Base-by-base conservation (phyloP, 2,797 vertebrate species). In the Poeciliopsis paucimaculata region DNA sequence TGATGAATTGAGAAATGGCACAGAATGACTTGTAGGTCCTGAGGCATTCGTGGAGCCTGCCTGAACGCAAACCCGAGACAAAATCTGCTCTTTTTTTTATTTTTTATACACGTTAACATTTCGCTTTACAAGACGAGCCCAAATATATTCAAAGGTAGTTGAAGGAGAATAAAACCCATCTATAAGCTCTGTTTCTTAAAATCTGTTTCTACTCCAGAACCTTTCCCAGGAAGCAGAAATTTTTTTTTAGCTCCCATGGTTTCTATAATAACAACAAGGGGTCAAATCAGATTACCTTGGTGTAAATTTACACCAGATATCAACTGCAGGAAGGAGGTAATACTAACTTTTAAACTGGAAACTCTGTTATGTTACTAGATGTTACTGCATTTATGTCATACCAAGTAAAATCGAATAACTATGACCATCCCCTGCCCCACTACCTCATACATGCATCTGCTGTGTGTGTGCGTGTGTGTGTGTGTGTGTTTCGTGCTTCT, bases 31-130 rank as follows among this genome's bases (percentile, higher is more conserved):
- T 5, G 20, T 2, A 31, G 1, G 39, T 72, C 41, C 49, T 1
- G 73, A 55, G 77, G 82, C 31, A 36, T 60, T 55, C 41, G n/a
- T 31, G 11, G 28, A 73, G 60, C 78, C 77, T 81, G 84, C 83
- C 45, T 79, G 73, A 79, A n/a, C 78, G 53, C 71, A 70, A 53
- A 55, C 31, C 34, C 34, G 7, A 43, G 23, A n/a, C 5, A 68
- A 68, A 41, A 68, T 68, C 10, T 43, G 12, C 39, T 70, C 36
- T 64, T 64, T 36, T 39, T 11, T 39, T 39, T 39, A 5, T 39
- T 39, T 39, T 41, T 41, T 68, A 5, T 9, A 16, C 6, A 60
- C 11, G 7, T 64, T 64, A 20, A 64, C 31, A 20, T 36, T 66
- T 66, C 34, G 39, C 62, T 66, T 53, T 64, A 46, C 72, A 15